phyloP scores from a whole-genome alignment of 2,888 invertebrate genomes.

The Agriopis marginaria region DNA sequence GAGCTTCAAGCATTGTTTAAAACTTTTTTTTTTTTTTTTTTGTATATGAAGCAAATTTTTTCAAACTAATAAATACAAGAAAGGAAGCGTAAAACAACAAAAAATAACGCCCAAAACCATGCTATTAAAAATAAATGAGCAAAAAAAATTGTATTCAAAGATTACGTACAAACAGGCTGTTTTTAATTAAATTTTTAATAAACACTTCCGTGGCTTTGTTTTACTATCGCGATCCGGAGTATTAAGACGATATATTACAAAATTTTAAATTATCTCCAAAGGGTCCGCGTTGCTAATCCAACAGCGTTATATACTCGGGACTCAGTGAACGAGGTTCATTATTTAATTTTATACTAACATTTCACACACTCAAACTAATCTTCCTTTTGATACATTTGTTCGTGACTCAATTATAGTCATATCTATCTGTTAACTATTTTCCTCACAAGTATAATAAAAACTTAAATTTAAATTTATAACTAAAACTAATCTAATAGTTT shows the following conservation, averaged over 20 bases:
- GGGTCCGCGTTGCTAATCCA: slow-evolving; percentile 39
- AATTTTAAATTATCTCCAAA: slow-evolving; percentile 47
- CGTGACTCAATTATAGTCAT: no score
- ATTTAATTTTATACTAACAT: neutral
- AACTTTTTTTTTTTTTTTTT: neutral
- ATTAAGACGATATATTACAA: slow-evolving; percentile 50
- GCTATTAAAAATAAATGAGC: slow-evolving; percentile 35
- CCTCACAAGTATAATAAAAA: no score
- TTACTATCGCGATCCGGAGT: slow-evolving; percentile 45
- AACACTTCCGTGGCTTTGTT: slow-evolving; percentile 44
- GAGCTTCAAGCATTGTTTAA: no score
- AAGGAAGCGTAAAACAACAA: neutral
- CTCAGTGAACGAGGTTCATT: slow-evolving; percentile 7
- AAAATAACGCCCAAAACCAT: slow-evolving; percentile 15
- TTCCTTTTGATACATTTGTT: no score
- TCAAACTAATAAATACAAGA: slow-evolving; percentile 3
- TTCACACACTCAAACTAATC: no score
- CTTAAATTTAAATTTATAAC: no score
- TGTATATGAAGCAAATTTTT: neutral
- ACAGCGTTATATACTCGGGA: neutral
- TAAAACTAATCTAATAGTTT: no score
- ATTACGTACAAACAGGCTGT: slow-evolving; percentile 40
- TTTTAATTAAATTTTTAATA: slow-evolving; percentile 52
- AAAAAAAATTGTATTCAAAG: slow-evolving; percentile 37
- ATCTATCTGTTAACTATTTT: no score